Conservation (phyloP, 2,113 vertebrate species). For the Silurus glanis region DNA sequence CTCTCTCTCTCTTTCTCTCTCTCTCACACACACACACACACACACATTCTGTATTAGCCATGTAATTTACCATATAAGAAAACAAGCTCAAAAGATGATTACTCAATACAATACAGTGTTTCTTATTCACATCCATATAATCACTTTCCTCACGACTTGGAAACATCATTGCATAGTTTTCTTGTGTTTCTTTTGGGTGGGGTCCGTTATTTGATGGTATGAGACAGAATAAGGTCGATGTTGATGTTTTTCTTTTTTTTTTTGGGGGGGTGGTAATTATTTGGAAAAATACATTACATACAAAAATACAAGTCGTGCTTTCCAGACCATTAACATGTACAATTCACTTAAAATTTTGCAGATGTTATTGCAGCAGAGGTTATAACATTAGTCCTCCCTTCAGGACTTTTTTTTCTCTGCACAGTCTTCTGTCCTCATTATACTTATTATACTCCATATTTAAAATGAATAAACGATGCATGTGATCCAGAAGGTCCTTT, state of each 20-base stretch:
- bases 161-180: neutral
- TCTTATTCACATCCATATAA: neutral
- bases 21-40: no score
- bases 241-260: neutral
- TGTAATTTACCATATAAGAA: neutral
- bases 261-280: no score
- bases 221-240: neutral
- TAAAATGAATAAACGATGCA: no score
- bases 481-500: no score
- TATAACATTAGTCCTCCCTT: neutral
- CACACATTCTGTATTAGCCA: conserved; percentile 13
- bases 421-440: neutral
- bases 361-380: neutral
- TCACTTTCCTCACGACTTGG: neutral
- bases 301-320: no score
- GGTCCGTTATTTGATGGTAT: neutral
- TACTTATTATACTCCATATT: no score
- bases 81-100: neutral
- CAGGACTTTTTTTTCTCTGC: neutral
- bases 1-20: no score
- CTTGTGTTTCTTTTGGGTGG: neutral
- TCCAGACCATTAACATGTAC: no score
- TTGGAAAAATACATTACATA: no score
- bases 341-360: no score
- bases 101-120: neutral